Conservation (phyloP, 2,797 vertebrate species). For the Nannoperca australis region DNA sequence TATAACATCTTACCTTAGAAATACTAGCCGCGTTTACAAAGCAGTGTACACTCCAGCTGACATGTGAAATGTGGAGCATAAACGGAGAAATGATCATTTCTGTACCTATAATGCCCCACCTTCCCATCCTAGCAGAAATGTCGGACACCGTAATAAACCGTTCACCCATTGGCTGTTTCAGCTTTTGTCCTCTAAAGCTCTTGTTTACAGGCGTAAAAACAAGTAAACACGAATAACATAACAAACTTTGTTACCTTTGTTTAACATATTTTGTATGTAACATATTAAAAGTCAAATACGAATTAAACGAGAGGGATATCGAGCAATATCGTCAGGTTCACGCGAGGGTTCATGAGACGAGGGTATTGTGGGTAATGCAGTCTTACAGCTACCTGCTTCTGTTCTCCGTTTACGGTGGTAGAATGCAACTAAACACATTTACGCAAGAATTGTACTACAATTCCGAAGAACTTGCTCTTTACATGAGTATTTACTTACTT, state of each 20-base stretch:
- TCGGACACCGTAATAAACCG: constrained; percentile 71
- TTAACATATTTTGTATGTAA: fast-evolving
- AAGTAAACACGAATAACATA: not conserved
- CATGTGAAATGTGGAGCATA: not conserved
- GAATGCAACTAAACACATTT: not conserved
- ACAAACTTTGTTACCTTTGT: fast-evolving
- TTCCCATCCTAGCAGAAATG: constrained; percentile 51
- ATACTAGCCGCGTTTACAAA: not conserved
- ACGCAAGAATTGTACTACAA: not conserved
- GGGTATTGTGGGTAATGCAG: constrained; percentile 81
- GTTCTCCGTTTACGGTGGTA: not conserved
- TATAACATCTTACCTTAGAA: constrained; percentile 52
- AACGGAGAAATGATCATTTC: constrained; percentile 55
- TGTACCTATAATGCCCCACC: constrained; percentile 63
- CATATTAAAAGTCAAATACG: not conserved
- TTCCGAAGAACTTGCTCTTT: not conserved
- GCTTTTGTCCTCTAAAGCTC: constrained; percentile 28
- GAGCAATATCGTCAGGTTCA: not conserved
- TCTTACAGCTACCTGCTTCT: constrained; percentile 13
- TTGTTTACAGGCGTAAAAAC: not conserved
- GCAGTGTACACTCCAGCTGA: fast-evolving
- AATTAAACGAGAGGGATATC: not conserved
- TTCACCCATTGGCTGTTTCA: constrained; percentile 73
- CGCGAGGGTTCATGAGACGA: not conserved
- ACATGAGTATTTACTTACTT: not conserved